phyloP scores from a whole-genome alignment of 92 coral and sea anemone species.

The Hydrozoanthus gracilis region DNA sequence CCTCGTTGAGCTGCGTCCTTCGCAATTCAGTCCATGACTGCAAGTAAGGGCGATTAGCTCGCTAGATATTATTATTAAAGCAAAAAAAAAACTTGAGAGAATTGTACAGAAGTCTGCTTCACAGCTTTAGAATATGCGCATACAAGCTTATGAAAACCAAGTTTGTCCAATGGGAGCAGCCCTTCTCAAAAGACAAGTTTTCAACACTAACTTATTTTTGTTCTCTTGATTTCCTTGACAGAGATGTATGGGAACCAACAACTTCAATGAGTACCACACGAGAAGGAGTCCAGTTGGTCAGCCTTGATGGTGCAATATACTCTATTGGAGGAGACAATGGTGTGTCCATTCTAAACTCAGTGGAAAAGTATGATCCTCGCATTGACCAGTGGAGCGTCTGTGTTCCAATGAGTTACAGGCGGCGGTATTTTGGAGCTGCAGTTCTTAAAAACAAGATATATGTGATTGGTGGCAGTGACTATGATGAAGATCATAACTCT shows the following conservation, averaged over 20 bases:
- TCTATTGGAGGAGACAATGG: slow-evolving; percentile 99
- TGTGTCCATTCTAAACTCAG: slow-evolving; percentile 81
- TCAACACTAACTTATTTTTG: too few relatives aligned
- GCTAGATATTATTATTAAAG: too few relatives aligned
- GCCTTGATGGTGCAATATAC: slow-evolving; percentile 86
- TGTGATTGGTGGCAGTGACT: slow-evolving; percentile 96
- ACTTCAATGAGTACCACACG: slow-evolving; percentile 92
- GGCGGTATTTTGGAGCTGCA: slow-evolving; percentile 98
- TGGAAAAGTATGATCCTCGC: slow-evolving; percentile 94
- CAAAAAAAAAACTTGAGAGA: too few relatives aligned
- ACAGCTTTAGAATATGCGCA: too few relatives aligned
- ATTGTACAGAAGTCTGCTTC: too few relatives aligned
- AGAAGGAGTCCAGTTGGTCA: slow-evolving; percentile 91
- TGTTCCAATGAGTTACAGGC: slow-evolving; percentile 85
- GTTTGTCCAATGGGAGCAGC: too few relatives aligned
- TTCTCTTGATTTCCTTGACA: slow-evolving; percentile 14
- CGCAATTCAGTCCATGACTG: too few relatives aligned
- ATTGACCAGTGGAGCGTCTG: slow-evolving; percentile 95
- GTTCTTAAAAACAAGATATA: slow-evolving; percentile 87
- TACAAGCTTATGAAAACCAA: too few relatives aligned
- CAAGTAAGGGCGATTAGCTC: too few relatives aligned
- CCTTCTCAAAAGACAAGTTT: too few relatives aligned
- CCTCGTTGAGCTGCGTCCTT: too few relatives aligned
- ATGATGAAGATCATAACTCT: slow-evolving; percentile 97
- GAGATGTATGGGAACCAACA: slow-evolving; percentile 89